phyloP scores from a whole-genome alignment of 2,113 vertebrate genomes.

The Martes martes region DNA sequence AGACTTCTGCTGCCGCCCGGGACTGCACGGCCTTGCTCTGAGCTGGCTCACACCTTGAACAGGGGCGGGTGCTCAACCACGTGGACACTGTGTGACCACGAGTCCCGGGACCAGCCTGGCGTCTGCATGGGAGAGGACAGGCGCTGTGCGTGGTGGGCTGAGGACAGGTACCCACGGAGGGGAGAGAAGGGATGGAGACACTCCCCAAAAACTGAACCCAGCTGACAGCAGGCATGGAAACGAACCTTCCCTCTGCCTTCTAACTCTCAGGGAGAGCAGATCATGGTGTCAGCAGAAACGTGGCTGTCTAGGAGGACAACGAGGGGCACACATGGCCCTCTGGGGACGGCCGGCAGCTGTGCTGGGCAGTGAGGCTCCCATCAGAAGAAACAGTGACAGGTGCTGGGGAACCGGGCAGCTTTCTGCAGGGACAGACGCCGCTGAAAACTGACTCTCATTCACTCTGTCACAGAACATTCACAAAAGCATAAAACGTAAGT shows the following conservation, averaged over 20 bases:
- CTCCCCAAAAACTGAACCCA: not conserved
- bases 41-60: not conserved
- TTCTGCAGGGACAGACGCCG: not conserved
- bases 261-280: not conserved
- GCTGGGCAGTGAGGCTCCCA: not conserved
- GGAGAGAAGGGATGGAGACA: not conserved
- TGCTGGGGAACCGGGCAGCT: not conserved
- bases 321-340: rapidly evolving
- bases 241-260: not conserved
- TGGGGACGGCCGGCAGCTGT: rapidly evolving
- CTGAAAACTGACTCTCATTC: not conserved
- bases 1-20: not conserved
- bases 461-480: no score
- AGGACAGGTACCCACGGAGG: not conserved
- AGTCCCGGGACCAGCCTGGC: not conserved
- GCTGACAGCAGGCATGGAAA: no score
- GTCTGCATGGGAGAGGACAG: not conserved
- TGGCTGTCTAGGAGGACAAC: not conserved
- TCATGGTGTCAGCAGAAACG: not conserved
- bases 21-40: not conserved
- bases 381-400: not conserved
- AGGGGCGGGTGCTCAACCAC: no score
- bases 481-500: not conserved
- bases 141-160: no score
- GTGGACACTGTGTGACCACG: not conserved